phyloP scores from a whole-genome alignment of 2,113 vertebrate genomes.

The Colinus virginianus region DNA sequence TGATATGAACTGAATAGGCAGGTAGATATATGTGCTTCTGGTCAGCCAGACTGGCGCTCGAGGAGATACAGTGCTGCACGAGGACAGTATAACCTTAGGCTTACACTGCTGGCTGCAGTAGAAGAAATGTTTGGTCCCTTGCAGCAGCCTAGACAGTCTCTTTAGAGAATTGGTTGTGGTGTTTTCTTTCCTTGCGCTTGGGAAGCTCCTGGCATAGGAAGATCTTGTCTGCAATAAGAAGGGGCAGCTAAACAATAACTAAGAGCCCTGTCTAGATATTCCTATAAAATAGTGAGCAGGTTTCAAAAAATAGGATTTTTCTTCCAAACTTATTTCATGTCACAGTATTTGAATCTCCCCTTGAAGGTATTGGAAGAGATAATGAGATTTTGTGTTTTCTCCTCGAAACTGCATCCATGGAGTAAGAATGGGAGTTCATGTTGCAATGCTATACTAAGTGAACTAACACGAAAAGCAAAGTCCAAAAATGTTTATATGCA shows the following conservation, averaged over 20 bases:
- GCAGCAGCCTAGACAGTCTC: not conserved
- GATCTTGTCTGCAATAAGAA: not conserved
- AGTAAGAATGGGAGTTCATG: not conserved
- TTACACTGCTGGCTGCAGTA: not conserved
- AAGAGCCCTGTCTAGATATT: not conserved
- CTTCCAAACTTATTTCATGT: not conserved
- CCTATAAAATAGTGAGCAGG: not conserved
- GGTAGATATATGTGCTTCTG: constrained; percentile 23
- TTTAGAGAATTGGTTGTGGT: not conserved
- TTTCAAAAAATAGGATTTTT: not conserved
- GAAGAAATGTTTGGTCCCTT: not conserved
- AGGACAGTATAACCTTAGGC: constrained; percentile 50
- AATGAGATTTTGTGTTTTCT: not conserved
- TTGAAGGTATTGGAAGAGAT: not conserved
- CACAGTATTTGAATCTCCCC: not conserved
- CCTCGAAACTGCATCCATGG: not conserved
- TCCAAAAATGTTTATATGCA: not conserved
- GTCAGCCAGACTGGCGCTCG: constrained; percentile 24
- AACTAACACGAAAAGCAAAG: not conserved
- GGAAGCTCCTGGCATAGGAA: not conserved
- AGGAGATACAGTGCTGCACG: not conserved
- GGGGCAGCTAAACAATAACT: not conserved
- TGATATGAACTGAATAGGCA: constrained; percentile 44
- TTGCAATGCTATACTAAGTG: not conserved
- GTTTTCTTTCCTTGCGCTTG: not conserved